Evolutionary conservation across 2,113 vertebrate genomes (phyloP).

Genomic region (Chroicocephalus ridibundus): DNA sequence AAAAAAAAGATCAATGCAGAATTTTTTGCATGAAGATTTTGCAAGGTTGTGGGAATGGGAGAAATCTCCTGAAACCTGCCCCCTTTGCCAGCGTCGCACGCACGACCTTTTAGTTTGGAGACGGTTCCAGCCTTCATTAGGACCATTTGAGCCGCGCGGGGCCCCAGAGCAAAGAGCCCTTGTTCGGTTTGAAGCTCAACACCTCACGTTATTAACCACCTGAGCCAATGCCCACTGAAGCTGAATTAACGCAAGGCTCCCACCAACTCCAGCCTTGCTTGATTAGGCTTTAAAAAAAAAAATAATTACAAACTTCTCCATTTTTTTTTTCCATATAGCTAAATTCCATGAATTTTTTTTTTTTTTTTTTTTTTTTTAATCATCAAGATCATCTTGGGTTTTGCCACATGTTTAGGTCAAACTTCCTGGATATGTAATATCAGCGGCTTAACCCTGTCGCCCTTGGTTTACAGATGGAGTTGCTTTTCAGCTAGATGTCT

Average conservation of each 20-base stretch:
- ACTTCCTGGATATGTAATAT: neutral
- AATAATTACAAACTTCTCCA: rapidly evolving
- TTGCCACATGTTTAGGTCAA: neutral
- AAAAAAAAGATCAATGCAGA: rapidly evolving
- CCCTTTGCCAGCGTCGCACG: neutral
- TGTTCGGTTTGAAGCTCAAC: neutral
- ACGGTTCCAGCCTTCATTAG: neutral
- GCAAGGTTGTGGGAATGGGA: neutral
- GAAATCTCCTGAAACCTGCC: neutral
- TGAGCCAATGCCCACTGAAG: neutral
- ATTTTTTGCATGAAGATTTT: neutral
- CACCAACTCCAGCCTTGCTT: neutral
- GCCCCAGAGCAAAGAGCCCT: neutral
- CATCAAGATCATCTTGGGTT: neutral
- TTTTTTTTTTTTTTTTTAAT: neutral
- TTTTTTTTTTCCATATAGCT: rapidly evolving
- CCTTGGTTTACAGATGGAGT: neutral
- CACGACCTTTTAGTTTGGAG: rapidly evolving
- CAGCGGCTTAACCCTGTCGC: neutral
- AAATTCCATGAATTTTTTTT: neutral
- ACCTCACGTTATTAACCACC: neutral
- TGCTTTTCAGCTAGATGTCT: neutral
- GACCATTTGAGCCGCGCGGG: neutral
- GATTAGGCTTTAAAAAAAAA: neutral
- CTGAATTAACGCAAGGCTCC: neutral